Base-by-base conservation (phyloP, 2,797 vertebrate species). In the Syngnathus rostellatus region DNA sequence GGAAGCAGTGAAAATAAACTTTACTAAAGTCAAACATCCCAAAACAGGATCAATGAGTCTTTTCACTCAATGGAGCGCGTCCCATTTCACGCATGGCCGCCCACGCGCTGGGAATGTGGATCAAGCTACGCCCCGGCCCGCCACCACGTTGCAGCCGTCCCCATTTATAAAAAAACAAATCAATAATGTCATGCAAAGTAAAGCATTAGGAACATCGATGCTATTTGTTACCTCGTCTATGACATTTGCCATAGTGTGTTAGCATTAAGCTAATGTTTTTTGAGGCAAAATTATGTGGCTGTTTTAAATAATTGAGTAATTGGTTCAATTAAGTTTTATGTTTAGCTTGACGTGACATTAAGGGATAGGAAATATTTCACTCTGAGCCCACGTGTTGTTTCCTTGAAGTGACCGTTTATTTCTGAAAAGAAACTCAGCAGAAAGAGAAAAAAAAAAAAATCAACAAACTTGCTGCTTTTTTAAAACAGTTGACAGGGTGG, bases 51-150 rank as follows among this genome's bases (percentile, higher is more conserved):
- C 64, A 39, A 72, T 73, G 50, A 37, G 45, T 62, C 63, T 68
- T 68, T 66, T 50, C 10, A 5, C 89, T 93, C 92, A 83, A 91
- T 94, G 81, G 83, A 89, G 79, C 89, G 85, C 0, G 91, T 93
- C 92, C 82, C 14, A 93, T 94, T 94, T 94, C 87, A 92, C 64
- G 82, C 87, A 84, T 89, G 87, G 85, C 72, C 83, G 89, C 76
- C 70, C 75, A 76, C 70, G 78, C 71, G 61, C 74, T 71, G 57
- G 21, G 65, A 71, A 70, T 76, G 76, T 81, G 78, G 88, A 85
- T 78, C 74, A 46, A 82, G 71, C 55, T 67, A 45, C 72, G 77
- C 74, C 77, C 77, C 77, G 67, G 38, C 73, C 17, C 21, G 2
- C 25, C 5, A 25, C 21, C 23, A 25, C 12, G 23, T 14, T 57